A percentile compares a stretch with the other conserved stretches of the same genome.
Evolutionary conservation across 1,140 invertebrate species (phyloP).

Genomic region (Tetraneura akinire): DNA sequence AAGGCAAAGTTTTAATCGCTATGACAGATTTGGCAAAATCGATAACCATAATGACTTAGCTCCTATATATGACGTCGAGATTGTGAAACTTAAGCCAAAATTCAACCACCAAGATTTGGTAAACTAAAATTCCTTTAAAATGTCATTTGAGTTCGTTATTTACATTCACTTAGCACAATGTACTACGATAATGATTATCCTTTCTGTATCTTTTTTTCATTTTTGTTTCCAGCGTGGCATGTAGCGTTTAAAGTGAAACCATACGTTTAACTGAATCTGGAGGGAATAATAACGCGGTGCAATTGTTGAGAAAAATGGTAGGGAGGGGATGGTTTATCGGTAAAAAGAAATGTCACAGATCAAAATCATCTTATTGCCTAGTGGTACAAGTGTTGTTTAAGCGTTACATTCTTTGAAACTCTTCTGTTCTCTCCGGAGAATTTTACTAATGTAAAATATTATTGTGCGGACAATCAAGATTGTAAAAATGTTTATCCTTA

Average conservation of each 20-base stretch:
- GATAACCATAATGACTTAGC: background rate
- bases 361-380: background rate
- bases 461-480: no score
- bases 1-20: background rate
- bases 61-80: background rate
- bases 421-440: background rate
- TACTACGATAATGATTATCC: background rate
- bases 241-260: background rate
- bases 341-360: constrained; percentile 14
- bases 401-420: background rate
- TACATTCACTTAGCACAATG: constrained; percentile 1
- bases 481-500: no score
- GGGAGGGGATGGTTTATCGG: constrained; percentile 6
- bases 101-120: background rate
- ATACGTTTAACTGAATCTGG: background rate
- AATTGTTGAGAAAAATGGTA: background rate
- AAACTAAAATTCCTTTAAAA: constrained; percentile 8
- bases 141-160: background rate
- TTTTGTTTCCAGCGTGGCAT: background rate
- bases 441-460: background rate
- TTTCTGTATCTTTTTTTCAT: background rate
- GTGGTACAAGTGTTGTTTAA: no score
- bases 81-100: background rate
- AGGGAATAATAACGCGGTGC: background rate
- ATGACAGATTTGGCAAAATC: background rate